Evolutionary conservation across 2,888 invertebrate species (phyloP).

Genomic region (Patella caerulea): DNA sequence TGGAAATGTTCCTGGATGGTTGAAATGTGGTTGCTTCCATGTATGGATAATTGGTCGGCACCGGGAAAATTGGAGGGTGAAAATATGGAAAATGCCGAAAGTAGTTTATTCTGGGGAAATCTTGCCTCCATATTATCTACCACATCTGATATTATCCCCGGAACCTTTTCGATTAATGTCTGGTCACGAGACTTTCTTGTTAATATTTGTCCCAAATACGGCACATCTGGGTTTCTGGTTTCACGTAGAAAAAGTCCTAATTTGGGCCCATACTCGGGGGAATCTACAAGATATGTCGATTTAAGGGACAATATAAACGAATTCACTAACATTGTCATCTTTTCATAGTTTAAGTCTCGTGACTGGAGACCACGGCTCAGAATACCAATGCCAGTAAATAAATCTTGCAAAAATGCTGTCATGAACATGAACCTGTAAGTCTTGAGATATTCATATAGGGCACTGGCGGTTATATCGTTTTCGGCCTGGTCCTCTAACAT

Average conservation of each 20-base stretch:
- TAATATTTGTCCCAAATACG: neutral
- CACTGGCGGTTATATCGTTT: neutral
- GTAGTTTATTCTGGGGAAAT: neutral
- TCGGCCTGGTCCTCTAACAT: neutral
- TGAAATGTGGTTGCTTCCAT: neutral
- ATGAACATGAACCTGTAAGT: neutral
- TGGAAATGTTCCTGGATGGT: neutral
- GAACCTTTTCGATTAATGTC: neutral
- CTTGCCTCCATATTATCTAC: neutral
- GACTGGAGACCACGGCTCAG: neutral
- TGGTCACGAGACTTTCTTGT: neutral
- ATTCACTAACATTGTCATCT: neutral
- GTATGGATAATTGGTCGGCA: neutral
- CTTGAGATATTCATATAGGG: neutral
- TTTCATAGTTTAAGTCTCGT: neutral
- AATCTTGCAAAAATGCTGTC: neutral
- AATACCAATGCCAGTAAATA: neutral
- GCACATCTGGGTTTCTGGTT: neutral
- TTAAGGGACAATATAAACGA: neutral
- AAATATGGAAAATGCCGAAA: neutral
- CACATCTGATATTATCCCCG: neutral
- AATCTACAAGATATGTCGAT: neutral
- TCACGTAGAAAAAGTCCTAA: neutral
- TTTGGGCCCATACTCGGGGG: neutral
- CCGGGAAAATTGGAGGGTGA: neutral